Evolutionary conservation across 2,113 vertebrate species (phyloP).

Genomic region (Bucco capensis): DNA sequence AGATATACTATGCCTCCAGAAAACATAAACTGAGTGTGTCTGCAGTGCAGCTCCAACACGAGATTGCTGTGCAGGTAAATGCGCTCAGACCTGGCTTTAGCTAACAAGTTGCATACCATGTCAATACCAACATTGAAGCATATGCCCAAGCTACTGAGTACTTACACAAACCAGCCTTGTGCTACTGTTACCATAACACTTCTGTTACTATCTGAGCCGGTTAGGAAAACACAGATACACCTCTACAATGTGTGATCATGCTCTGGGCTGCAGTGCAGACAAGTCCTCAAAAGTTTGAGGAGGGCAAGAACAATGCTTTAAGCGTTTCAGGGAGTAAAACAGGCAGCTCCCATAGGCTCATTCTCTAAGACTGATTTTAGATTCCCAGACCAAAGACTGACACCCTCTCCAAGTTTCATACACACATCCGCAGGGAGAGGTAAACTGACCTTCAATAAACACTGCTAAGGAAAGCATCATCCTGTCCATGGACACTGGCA

Average conservation of each 20-base stretch:
- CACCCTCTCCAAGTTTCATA: neutral
- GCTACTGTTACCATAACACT: neutral
- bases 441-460: slow-evolving; percentile 85
- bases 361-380: neutral
- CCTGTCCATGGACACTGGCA: slow-evolving; percentile 82
- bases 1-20: neutral
- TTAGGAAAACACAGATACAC: neutral
- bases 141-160: neutral
- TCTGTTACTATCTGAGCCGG: neutral
- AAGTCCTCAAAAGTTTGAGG: neutral
- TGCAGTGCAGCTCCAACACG: neutral
- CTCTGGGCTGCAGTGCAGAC: neutral
- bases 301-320: neutral
- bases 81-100: neutral
- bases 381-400: neutral
- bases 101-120: too few species aligned
- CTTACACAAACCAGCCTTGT: neutral
- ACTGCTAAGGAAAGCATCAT: slow-evolving; percentile 86
- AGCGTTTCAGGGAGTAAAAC: neutral
- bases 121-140: neutral
- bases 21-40: neutral
- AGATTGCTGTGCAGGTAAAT: neutral
- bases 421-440: neutral
- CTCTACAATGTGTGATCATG: rapidly evolving
- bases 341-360: neutral